A percentile compares a stretch with the other conserved stretches of the same genome.
phyloP scores from a whole-genome alignment of 2,888 invertebrate species.

The Rhingia campestris region DNA sequence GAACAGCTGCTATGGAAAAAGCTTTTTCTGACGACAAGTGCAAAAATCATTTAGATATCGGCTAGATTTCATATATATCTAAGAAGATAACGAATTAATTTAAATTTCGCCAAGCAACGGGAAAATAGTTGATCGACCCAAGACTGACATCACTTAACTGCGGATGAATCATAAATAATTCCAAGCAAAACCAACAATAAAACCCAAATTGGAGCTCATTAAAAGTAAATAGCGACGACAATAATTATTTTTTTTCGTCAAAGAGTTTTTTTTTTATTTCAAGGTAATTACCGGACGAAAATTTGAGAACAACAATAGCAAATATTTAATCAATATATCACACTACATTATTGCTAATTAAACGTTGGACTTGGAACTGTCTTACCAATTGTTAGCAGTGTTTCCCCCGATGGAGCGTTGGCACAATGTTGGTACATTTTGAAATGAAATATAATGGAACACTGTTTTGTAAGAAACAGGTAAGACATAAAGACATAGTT shows the following conservation, averaged over 20 bases:
- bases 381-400: constrained; percentile 8
- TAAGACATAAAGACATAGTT: too few relatives aligned
- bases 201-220: constrained; percentile 3
- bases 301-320: constrained; percentile 43
- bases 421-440: neutral
- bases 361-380: constrained; percentile 18
- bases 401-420: neutral
- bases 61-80: too few relatives aligned
- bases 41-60: too few relatives aligned
- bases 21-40: too few relatives aligned
- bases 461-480: too few relatives aligned
- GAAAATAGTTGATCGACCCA: too few relatives aligned
- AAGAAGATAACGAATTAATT: too few relatives aligned
- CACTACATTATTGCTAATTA: constrained; percentile 61
- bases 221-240: neutral
- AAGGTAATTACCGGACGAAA: constrained; percentile 29
- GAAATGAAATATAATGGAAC: too few relatives aligned
- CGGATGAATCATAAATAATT: constrained; percentile 18
- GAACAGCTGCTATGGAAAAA: too few relatives aligned
- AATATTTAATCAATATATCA: constrained; percentile 66
- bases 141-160: constrained; percentile 21
- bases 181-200: constrained; percentile 11
- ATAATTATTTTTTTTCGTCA: constrained; percentile 3
- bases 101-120: too few relatives aligned
- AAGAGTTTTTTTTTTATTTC: constrained; percentile 28